Evolutionary conservation across 2,888 invertebrate genomes (phyloP).

Genomic region (Idaea aversata): DNA sequence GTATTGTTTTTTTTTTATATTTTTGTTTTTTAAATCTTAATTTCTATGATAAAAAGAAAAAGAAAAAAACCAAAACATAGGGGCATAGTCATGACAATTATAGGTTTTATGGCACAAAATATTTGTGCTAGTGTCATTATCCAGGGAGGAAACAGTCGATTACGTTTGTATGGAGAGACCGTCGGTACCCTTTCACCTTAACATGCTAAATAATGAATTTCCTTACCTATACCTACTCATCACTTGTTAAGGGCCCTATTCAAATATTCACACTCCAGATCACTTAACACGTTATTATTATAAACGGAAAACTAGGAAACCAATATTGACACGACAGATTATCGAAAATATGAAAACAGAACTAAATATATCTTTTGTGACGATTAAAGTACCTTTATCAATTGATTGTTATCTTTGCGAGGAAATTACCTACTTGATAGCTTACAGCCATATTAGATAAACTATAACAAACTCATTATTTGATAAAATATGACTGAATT

Average conservation of each 20-base stretch:
- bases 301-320: slow-evolving; percentile 3
- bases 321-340: slow-evolving; percentile 37
- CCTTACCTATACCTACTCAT: not conserved
- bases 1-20: no score
- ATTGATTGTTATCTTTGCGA: slow-evolving; percentile 60
- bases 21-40: no score
- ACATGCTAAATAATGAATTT: not conserved
- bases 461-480: not conserved
- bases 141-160: no score
- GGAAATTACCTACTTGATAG: slow-evolving; percentile 53
- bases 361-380: slow-evolving; percentile 47
- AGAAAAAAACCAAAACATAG: no score
- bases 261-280: not conserved
- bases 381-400: slow-evolving; percentile 47
- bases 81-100: no score
- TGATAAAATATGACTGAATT: not conserved
- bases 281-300: not conserved
- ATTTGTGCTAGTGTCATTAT: no score
- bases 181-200: no score
- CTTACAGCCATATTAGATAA: slow-evolving; percentile 15
- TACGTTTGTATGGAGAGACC: no score
- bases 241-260: slow-evolving; percentile 7
- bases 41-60: no score
- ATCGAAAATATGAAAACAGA: slow-evolving; percentile 38
- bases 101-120: no score